Evolutionary conservation across 2,113 vertebrate species (phyloP).

Genomic region (Phyllopteryx taeniolatus): DNA sequence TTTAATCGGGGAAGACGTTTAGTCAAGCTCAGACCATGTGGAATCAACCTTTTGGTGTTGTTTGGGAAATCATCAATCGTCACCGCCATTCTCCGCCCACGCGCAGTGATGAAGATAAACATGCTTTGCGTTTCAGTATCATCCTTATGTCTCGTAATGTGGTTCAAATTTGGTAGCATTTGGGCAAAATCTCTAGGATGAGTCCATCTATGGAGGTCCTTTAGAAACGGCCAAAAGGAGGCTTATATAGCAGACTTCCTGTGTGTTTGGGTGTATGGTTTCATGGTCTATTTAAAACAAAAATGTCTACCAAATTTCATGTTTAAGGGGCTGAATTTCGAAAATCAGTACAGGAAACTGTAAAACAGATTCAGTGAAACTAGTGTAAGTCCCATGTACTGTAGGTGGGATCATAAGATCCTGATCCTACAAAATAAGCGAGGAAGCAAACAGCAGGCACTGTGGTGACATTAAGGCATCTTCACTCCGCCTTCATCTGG

Average conservation of each 20-base stretch:
- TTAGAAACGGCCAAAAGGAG: too few relatives aligned
- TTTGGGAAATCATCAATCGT: neutral
- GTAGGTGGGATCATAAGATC: conserved; percentile 29
- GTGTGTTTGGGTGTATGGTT: too few relatives aligned
- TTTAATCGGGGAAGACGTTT: neutral
- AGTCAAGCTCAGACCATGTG: neutral
- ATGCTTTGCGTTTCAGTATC: too few relatives aligned
- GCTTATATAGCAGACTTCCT: too few relatives aligned
- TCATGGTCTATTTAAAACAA: too few relatives aligned
- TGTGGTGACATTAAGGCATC: conserved; percentile 59
- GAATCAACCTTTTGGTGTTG: neutral
- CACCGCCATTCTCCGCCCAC: too few relatives aligned
- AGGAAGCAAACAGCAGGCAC: conserved; percentile 62
- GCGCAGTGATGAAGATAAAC: too few relatives aligned
- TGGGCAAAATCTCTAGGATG: too few relatives aligned
- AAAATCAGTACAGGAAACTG: neutral
- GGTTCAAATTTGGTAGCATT: too few relatives aligned
- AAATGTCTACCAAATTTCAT: neutral
- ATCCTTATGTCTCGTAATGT: too few relatives aligned
- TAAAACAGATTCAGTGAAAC: neutral
- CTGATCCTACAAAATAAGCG: conserved; percentile 35
- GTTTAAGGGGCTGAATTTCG: neutral
- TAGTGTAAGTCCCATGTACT: neutral
- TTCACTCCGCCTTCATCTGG: conserved; percentile 91
- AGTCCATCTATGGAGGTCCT: too few relatives aligned